Evolutionary conservation across 2,113 vertebrate genomes (phyloP).

Genomic region (Hassar affinis): DNA sequence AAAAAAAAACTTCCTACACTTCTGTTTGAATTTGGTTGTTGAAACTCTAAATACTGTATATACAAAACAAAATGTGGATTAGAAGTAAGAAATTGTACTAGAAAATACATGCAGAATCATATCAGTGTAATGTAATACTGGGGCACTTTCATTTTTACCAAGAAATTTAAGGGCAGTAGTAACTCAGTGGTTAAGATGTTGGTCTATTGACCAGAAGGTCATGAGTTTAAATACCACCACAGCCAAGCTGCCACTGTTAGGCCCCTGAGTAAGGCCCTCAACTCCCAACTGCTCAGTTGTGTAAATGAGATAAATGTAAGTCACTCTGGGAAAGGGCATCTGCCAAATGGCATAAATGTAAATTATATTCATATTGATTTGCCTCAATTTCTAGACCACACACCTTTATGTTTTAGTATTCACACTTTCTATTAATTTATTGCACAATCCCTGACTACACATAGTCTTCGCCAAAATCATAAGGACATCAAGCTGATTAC

Average conservation of each 20-base stretch:
- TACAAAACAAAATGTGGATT: slow-evolving; percentile 7
- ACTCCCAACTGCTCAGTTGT: too few relatives aligned
- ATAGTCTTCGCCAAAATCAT: slow-evolving; percentile 6
- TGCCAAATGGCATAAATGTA: too few relatives aligned
- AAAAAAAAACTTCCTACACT: slow-evolving; percentile 15
- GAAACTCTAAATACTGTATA: slow-evolving; percentile 7
- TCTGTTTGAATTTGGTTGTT: slow-evolving; percentile 26
- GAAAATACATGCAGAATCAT: slow-evolving; percentile 1
- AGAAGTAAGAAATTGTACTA: neutral
- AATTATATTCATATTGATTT: neutral
- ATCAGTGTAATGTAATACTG: neutral
- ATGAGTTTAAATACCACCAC: too few relatives aligned
- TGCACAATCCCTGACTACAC: slow-evolving; percentile 45
- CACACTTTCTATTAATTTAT: slow-evolving; percentile 17
- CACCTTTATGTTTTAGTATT: neutral
- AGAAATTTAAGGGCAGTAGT: too few relatives aligned
- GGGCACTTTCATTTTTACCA: neutral
- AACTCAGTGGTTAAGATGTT: too few relatives aligned
- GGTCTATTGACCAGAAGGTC: too few relatives aligned
- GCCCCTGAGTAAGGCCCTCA: too few relatives aligned
- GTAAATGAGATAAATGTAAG: too few relatives aligned
- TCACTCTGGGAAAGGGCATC: too few relatives aligned
- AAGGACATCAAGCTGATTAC: slow-evolving; percentile 15
- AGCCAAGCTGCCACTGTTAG: too few relatives aligned
- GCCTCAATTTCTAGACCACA: neutral